A percentile compares a stretch with the other conserved stretches of the same genome.
Evolutionary conservation across 2,113 vertebrate genomes (phyloP).

Genomic region (Phylloscopus whistleri): DNA sequence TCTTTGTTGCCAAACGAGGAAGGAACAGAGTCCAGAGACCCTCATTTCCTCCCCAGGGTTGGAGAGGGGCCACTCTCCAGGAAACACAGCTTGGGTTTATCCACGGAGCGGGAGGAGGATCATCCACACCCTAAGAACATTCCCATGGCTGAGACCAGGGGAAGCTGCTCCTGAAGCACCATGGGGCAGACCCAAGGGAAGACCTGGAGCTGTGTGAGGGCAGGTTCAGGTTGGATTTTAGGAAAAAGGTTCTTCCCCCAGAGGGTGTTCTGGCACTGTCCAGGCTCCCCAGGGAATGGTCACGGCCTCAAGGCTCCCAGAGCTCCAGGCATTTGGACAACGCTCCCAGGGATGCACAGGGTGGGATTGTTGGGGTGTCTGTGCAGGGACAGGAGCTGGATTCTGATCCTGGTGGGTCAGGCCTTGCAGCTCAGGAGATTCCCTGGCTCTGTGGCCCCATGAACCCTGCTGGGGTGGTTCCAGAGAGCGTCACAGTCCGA

Average conservation of each 20-base stretch:
- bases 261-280: neutral
- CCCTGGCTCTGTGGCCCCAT: neutral
- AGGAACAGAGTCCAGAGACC: neutral
- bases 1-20: constrained; percentile 18
- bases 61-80: neutral
- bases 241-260: neutral
- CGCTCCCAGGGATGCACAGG: rapidly evolving
- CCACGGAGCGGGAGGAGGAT: neutral
- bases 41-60: neutral
- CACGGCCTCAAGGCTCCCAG: rapidly evolving
- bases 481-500: neutral
- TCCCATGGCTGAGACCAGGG: neutral
- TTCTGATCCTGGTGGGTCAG: neutral
- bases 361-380: neutral
- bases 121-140: neutral
- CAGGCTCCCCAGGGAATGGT: neutral
- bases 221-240: neutral
- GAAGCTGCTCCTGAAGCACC: neutral
- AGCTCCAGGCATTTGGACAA: neutral
- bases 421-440: neutral
- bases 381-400: neutral
- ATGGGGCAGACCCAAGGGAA: neutral
- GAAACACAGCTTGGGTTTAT: neutral
- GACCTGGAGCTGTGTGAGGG: neutral
- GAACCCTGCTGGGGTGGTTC: neutral